Evolutionary conservation across 2,888 invertebrate genomes (phyloP).

Genomic region (Erebia epiphron): DNA sequence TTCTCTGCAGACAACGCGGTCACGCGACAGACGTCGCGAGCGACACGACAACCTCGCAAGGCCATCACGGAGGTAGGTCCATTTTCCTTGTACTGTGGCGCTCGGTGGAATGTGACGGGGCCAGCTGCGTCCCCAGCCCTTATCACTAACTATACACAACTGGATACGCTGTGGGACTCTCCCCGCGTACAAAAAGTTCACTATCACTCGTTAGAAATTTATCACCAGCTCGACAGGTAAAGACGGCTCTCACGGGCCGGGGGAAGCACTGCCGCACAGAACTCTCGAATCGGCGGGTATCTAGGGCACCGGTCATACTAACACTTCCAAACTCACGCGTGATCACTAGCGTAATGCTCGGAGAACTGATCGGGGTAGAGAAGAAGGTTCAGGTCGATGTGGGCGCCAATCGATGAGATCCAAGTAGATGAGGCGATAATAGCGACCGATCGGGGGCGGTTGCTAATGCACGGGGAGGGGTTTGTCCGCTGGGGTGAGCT

Average conservation of each 20-base stretch:
- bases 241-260: slow-evolving; percentile 28
- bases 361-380: slow-evolving; percentile 4
- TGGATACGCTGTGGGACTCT: slow-evolving; percentile 25
- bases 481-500: slow-evolving; percentile 66
- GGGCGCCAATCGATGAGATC: slow-evolving; percentile 19
- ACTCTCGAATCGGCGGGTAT: slow-evolving; percentile 44
- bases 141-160: slow-evolving; percentile 36
- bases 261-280: slow-evolving; percentile 43
- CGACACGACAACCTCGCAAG: slow-evolving; percentile 16
- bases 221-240: slow-evolving; percentile 17
- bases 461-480: slow-evolving; percentile 66
- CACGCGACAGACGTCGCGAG: neutral
- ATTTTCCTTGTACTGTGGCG: slow-evolving; percentile 42
- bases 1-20: neutral
- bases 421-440: slow-evolving; percentile 9
- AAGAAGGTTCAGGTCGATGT: slow-evolving; percentile 2
- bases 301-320: slow-evolving; percentile 43
- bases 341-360: slow-evolving; percentile 26
- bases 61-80: slow-evolving; percentile 28
- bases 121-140: slow-evolving; percentile 36
- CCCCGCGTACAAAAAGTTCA: slow-evolving; percentile 12
- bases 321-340: slow-evolving; percentile 28
- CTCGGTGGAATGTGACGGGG: slow-evolving; percentile 48
- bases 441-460: neutral
- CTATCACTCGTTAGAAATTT: slow-evolving; percentile 25